phyloP scores from a whole-genome alignment of 2,888 invertebrate genomes.

The Epinotia demarniana region DNA sequence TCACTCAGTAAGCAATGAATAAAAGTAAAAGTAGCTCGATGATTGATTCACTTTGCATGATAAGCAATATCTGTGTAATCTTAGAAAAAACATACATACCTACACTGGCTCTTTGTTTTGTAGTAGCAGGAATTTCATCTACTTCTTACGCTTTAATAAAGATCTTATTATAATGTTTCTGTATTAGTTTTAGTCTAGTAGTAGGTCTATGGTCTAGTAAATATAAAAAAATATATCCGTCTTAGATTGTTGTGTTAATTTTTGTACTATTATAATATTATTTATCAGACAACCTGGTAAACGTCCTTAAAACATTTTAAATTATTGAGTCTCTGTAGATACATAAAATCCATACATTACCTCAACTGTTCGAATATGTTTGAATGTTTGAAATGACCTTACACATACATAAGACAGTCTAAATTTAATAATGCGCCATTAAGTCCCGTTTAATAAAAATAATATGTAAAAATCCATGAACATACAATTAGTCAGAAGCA shows the following conservation, averaged over 20 bases:
- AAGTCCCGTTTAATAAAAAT: too few species aligned
- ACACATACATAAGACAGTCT: too few species aligned
- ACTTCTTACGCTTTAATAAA: neutral
- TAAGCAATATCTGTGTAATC: constrained; percentile 40
- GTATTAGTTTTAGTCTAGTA: neutral
- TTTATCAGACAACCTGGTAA: neutral
- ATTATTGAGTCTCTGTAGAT: too few species aligned
- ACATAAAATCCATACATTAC: too few species aligned
- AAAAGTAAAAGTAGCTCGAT: constrained; percentile 33
- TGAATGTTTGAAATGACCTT: too few species aligned
- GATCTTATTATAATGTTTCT: neutral
- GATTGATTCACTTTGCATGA: constrained; percentile 43
- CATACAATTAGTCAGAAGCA: neutral
- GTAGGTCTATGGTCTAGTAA: neutral
- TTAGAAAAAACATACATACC: constrained; percentile 34
- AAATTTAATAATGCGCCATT: too few species aligned
- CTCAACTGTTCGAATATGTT: too few species aligned
- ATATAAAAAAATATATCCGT: neutral
- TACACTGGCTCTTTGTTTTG: constrained; percentile 22
- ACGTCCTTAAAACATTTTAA: too few species aligned
- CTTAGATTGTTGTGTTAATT: neutral
- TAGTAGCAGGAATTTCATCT: neutral
- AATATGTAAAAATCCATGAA: too few species aligned
- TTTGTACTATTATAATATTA: neutral
- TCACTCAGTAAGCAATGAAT: constrained; percentile 31